phyloP scores from a whole-genome alignment of 2,113 vertebrate genomes.

The Carassius gibelio region DNA sequence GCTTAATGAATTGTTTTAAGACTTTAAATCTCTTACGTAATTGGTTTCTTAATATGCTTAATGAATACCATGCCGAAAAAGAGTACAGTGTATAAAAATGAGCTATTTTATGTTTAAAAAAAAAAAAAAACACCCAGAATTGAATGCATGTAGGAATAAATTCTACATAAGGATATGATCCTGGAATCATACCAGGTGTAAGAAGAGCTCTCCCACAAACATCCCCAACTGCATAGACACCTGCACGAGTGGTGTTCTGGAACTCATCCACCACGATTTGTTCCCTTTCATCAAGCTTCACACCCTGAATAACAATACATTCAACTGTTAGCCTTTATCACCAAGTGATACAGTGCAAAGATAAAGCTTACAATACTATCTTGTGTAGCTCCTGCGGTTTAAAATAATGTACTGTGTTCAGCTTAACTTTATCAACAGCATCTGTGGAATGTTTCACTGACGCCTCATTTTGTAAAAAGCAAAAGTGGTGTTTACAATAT shows the following conservation, averaged over 20 bases:
- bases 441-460: not conserved
- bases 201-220: constrained; percentile 93
- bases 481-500: not conserved
- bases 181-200: constrained; percentile 84
- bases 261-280: constrained; percentile 90
- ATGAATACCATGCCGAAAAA: not conserved
- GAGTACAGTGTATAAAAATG: not conserved
- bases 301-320: constrained; percentile 70
- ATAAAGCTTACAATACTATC: not conserved
- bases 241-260: constrained; percentile 87
- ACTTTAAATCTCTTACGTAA: not conserved
- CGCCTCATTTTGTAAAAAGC: not conserved
- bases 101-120: not conserved
- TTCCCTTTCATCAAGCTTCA: constrained; percentile 80
- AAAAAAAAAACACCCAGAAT: not conserved
- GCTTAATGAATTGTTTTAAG: not conserved
- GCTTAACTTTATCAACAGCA: not conserved
- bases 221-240: constrained; percentile 89
- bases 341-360: not conserved
- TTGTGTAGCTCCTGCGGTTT: not conserved
- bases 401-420: not conserved
- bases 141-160: not conserved
- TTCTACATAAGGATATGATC: not conserved
- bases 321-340: not conserved
- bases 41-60: not conserved